A percentile compares a stretch with the other conserved stretches of the same genome.
phyloP scores from a whole-genome alignment of 2,113 vertebrate species.

The Macaca nemestrina region DNA sequence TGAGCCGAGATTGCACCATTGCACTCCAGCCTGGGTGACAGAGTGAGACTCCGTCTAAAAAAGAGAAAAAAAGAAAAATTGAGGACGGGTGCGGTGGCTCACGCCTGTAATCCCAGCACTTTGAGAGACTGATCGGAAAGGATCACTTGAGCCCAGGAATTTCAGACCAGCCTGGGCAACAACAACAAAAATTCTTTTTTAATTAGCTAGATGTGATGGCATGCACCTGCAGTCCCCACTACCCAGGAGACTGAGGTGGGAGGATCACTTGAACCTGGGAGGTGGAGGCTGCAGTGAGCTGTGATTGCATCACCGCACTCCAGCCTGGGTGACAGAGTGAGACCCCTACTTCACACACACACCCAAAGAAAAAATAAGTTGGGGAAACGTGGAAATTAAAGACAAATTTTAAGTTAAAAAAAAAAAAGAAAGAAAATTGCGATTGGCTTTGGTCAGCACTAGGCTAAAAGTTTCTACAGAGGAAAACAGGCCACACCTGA shows the following conservation, averaged over 20 bases:
- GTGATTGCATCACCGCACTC: background rate
- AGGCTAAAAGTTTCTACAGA: background rate
- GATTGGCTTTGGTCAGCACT: accelerated
- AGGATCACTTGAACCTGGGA: background rate
- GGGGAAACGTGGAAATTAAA: too few relatives aligned
- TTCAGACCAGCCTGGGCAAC: background rate
- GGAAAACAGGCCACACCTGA: background rate
- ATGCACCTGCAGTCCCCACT: background rate
- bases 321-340: background rate
- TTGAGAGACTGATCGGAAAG: background rate
- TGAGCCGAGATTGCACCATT: too few relatives aligned
- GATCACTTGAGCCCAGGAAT: background rate
- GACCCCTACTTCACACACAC: background rate
- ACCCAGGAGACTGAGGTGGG: background rate
- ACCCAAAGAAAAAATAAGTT: too few relatives aligned
- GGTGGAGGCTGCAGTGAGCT: background rate
- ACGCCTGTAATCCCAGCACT: background rate
- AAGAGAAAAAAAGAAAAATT: background rate
- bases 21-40: too few relatives aligned
- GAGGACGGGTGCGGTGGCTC: background rate
- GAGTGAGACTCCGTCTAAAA: too few relatives aligned
- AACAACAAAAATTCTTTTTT: too few relatives aligned
- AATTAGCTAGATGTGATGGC: background rate
- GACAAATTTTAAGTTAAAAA: too few relatives aligned
- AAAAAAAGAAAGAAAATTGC: too few relatives aligned